A percentile compares a stretch with the other conserved stretches of the same genome.
Evolutionary conservation across 1,140 invertebrate genomes (phyloP).

Genomic region (Polypedilum vanderplanki): DNA sequence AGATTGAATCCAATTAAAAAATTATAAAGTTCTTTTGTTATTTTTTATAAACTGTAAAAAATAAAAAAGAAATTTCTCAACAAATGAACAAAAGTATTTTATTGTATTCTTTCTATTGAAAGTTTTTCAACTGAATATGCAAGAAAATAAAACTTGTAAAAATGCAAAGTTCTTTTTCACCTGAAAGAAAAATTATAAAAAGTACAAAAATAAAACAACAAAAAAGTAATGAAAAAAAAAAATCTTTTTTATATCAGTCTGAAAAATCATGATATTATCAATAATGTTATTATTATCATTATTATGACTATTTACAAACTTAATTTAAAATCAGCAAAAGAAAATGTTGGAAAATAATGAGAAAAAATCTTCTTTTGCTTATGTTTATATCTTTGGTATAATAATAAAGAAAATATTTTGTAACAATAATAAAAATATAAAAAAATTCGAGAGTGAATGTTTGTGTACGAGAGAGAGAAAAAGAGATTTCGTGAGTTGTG

Average conservation of each 20-base stretch:
- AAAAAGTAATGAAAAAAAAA: too few relatives aligned
- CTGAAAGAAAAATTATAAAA: background rate
- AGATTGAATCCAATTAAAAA: background rate
- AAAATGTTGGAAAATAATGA: background rate
- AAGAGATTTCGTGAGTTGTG: slow-evolving; percentile 12
- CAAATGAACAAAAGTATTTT: background rate
- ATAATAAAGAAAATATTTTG: slow-evolving; percentile 9
- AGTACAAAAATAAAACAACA: background rate
- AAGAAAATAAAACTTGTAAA: too few relatives aligned
- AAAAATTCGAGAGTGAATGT: slow-evolving; percentile 24
- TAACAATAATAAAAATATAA: background rate
- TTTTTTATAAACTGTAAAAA: too few relatives aligned
- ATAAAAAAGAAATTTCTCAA: background rate
- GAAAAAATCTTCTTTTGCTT: background rate
- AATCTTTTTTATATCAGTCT: background rate
- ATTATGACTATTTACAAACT: background rate
- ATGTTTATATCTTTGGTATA: slow-evolving; percentile 24
- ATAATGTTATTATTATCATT: background rate
- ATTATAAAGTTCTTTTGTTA: background rate
- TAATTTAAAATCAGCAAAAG: background rate
- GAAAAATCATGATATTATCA: slow-evolving; percentile 23
- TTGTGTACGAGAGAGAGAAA: slow-evolving; percentile 1
- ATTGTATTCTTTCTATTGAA: too few relatives aligned
- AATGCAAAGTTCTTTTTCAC: background rate
- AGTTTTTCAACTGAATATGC: too few relatives aligned